Base-by-base conservation (phyloP, 2,888 invertebrate species). In the Orthonychiurus folsomi region DNA sequence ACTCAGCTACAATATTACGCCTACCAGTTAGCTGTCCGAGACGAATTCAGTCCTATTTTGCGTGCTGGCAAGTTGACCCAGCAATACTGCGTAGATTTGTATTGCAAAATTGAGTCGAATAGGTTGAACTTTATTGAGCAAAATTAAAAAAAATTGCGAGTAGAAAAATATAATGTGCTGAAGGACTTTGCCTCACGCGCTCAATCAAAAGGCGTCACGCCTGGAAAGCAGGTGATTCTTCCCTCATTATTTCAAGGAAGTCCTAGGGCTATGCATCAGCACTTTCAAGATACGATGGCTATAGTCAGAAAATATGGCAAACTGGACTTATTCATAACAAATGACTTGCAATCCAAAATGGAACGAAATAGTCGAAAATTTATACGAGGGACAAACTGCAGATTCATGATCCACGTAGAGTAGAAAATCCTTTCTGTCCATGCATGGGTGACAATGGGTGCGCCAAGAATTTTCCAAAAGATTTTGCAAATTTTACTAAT, bases 261-360 rank as follows among this genome's bases (percentile, higher is more conserved):
- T 28, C 76, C 76, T 3, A 67, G 77, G 23, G 69, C 73, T 57
- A 74, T 76, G 75, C 66, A 73, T 37, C 74, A 78, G 71, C 70
- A 74, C 37, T 76, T 75, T 68, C 76, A 79, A 66, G 78, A 78
- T 74, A 75, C 77, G 0, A 78, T 79, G 78, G 71, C 76, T 15
- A 75, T 77, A 56, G 78, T 79, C 2, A 47, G 74, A 50, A 75
- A 75, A 64, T 76, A 68, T 74, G 79, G 79, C 21, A 75, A 75
- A 63, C 77, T 78, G 23, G 75, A 76, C 68, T 67, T 77, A 18
- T 80, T 79, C 67, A 68, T 79, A 5, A 79, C 78, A 20, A 78
- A 53, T 62, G 48, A 65, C 65, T 1, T 60, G 60, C 15, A 65
- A 65, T 48, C 62, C 62, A n/a, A 56, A 59, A 5, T 65, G 62